Conservation (phyloP, 1,140 invertebrate genomes). For the Polypedilum pembai region DNA sequence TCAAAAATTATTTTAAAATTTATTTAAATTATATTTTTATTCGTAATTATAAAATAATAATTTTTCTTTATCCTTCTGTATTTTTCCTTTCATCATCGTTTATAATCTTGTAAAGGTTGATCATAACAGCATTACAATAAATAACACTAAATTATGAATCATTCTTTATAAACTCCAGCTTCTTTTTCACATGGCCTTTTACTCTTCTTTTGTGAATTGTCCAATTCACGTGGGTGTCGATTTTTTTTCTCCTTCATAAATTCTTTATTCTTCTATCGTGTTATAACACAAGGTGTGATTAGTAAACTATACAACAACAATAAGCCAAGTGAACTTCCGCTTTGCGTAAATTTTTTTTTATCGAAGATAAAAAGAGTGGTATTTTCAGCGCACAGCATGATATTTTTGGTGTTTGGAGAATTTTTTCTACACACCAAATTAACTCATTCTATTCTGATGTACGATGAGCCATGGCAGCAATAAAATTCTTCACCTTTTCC, state of each 20-base stretch:
- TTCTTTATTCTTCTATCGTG: neutral
- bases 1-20: too few relatives aligned
- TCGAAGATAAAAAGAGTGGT: neutral
- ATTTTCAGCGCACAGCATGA: neutral
- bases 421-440: neutral
- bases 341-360: neutral
- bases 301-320: neutral
- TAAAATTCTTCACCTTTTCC: conserved; percentile 12
- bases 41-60: too few relatives aligned
- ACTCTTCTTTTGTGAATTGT: too few relatives aligned
- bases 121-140: too few relatives aligned
- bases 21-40: too few relatives aligned
- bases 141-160: too few relatives aligned
- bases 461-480: neutral
- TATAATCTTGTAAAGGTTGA: too few relatives aligned
- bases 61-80: too few relatives aligned
- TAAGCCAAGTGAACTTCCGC: neutral
- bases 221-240: neutral
- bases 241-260: neutral
- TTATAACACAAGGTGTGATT: neutral
- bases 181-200: too few relatives aligned
- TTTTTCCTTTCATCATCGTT: too few relatives aligned
- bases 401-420: neutral
- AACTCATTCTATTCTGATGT: neutral
- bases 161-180: too few relatives aligned